A percentile compares a stretch with the other conserved stretches of the same genome.
These are phyloP conservation scores for Cinclus cinclus DNA, from an alignment of 2,113 vertebrate genomes.

Conservation along the genomic window DNA sequence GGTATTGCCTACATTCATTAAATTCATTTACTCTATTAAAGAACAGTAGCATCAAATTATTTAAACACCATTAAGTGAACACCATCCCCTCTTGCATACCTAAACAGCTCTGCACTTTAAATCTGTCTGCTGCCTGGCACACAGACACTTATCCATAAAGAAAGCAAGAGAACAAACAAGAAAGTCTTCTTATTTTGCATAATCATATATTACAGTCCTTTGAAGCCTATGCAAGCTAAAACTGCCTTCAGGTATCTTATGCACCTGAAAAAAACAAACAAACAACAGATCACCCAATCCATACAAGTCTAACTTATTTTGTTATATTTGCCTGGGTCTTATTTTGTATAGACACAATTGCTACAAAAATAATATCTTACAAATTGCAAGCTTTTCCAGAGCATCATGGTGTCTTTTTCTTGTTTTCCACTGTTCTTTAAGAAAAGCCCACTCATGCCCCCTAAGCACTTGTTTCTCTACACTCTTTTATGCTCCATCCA, in stretches of 20 bases:
- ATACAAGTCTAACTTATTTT: neutral
- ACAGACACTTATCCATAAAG: neutral
- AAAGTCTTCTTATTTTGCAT: slow-evolving; percentile 46
- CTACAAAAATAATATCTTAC: neutral
- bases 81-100: neutral
- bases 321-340: neutral
- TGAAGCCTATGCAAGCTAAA: slow-evolving; percentile 24
- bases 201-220: neutral
- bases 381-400: neutral
- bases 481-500: neutral
- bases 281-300: neutral
- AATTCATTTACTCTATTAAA: neutral
- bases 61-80: slow-evolving; percentile 13
- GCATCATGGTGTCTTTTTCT: neutral
- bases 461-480: neutral
- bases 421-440: neutral
- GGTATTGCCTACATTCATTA: neutral
- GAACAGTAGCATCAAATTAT: slow-evolving; percentile 17
- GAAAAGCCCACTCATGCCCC: neutral
- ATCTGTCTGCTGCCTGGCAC: neutral
- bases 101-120: neutral
- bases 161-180: neutral
- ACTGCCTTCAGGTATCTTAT: neutral
- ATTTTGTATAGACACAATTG: neutral
- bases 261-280: neutral